Conservation (phyloP, 1,140 invertebrate species). For the Drosophila malerkotliana region DNA sequence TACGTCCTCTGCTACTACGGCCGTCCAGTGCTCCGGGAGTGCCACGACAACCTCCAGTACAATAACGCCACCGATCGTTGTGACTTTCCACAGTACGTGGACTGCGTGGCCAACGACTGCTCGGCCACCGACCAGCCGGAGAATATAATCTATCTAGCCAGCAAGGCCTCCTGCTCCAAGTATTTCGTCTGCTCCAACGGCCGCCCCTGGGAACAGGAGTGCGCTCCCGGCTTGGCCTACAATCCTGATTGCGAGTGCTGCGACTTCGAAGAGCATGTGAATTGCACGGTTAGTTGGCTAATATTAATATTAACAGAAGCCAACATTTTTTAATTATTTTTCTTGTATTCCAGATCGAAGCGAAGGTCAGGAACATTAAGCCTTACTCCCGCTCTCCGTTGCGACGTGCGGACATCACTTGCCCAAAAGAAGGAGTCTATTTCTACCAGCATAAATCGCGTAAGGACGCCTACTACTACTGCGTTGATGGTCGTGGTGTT, state of each 20-base stretch:
- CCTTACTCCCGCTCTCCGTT: slow-evolving; percentile 63
- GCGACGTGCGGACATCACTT: slow-evolving; percentile 66
- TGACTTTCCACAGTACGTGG: slow-evolving; percentile 63
- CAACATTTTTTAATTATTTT: not conserved
- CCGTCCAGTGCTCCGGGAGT: slow-evolving; percentile 48
- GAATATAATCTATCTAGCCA: slow-evolving; percentile 64
- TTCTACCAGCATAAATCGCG: slow-evolving; percentile 64
- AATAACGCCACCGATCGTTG: slow-evolving; percentile 64
- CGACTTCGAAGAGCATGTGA: slow-evolving; percentile 51
- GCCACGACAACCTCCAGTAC: slow-evolving; percentile 58
- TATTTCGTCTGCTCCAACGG: slow-evolving; percentile 73
- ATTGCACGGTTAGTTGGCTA: slow-evolving; percentile 51
- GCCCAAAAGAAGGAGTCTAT: slow-evolving; percentile 50
- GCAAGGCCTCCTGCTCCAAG: slow-evolving; percentile 66
- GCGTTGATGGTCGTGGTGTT: slow-evolving; percentile 64
- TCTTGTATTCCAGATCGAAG: slow-evolving; percentile 28
- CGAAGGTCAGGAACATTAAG: slow-evolving; percentile 53
- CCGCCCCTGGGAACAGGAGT: slow-evolving; percentile 49
- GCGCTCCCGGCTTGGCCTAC: slow-evolving; percentile 56
- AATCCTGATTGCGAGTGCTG: slow-evolving; percentile 58
- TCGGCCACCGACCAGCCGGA: slow-evolving; percentile 33
- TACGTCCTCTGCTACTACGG: slow-evolving; percentile 64
- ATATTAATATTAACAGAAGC: too few species aligned
- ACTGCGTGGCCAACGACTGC: slow-evolving; percentile 68
- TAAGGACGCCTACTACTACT: slow-evolving; percentile 71